Conservation (phyloP, 2,113 vertebrate genomes). For the Daubentonia madagascariensis region DNA sequence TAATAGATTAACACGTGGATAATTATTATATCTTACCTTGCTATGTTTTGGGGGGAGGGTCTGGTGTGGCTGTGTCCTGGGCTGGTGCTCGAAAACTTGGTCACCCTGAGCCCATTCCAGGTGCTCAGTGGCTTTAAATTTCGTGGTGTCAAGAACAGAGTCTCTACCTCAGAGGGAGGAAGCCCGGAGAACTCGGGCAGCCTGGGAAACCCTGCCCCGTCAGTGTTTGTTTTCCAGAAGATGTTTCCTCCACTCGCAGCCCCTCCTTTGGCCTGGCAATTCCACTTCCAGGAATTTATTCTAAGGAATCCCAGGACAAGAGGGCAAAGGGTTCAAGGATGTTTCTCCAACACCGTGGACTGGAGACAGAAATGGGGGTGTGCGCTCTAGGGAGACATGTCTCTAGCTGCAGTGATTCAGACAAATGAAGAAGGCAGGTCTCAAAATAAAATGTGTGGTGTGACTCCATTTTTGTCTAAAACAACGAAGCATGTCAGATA, state of each 20-base stretch:
- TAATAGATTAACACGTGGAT: background rate
- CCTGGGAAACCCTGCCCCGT: too few relatives aligned
- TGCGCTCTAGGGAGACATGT: background rate
- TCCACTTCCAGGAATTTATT: background rate
- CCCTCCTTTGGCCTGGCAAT: background rate
- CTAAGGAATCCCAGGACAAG: background rate
- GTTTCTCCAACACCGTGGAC: background rate
- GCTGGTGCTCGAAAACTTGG: accelerated
- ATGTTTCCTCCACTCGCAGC: background rate
- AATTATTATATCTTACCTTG: background rate
- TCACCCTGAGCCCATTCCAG: background rate
- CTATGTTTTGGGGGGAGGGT: background rate
- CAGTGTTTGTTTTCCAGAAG: background rate
- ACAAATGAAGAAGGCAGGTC: background rate
- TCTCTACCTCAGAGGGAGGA: background rate
- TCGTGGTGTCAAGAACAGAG: background rate
- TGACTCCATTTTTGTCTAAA: background rate
- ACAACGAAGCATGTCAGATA: background rate
- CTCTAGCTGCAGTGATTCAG: background rate
- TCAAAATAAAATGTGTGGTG: background rate
- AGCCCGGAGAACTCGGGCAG: too few relatives aligned
- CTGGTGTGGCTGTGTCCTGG: background rate
- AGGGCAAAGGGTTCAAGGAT: background rate
- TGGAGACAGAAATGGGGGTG: background rate
- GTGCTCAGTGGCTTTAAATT: background rate